Percentiles rank a stretch among this genome's conserved stretches.
Conservation (phyloP, 1,140 invertebrate genomes). For the Protaetia brevitarsis region DNA sequence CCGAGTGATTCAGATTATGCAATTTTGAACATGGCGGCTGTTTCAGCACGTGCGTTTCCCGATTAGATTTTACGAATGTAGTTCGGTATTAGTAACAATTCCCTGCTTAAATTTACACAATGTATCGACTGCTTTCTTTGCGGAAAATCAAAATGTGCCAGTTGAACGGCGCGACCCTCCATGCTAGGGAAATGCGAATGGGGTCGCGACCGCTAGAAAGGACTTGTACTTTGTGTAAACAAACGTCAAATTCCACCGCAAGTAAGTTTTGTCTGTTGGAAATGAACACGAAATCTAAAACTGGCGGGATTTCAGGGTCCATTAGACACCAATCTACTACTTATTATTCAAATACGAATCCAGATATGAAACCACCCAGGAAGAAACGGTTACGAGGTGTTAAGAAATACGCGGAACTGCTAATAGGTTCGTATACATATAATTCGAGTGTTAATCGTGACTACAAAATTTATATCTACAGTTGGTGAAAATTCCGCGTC, state of each 20-base stretch:
- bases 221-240: constrained; percentile 25
- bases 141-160: not conserved
- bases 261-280: not conserved
- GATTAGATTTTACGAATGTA: not conserved
- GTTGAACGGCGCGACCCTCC: not conserved
- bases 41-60: not conserved
- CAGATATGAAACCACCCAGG: constrained; percentile 32
- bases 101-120: not conserved
- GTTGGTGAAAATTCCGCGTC: constrained; percentile 59
- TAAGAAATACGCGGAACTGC: constrained; percentile 53
- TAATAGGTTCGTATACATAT: constrained; percentile 51
- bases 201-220: not conserved
- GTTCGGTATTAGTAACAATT: not conserved
- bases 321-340: constrained; percentile 38
- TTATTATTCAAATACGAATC: constrained; percentile 33
- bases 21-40: not conserved
- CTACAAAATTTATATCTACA: constrained; percentile 43
- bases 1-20: not conserved
- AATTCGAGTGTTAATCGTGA: constrained; percentile 15
- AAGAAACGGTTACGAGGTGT: constrained; percentile 44
- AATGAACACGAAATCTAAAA: not conserved
- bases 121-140: constrained; percentile 22
- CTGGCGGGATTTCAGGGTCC: constrained; percentile 26
- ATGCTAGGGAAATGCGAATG: not conserved
- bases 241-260: constrained; percentile 11